Conservation (phyloP, 2,797 vertebrate genomes). For the Hippocampus kuda region DNA sequence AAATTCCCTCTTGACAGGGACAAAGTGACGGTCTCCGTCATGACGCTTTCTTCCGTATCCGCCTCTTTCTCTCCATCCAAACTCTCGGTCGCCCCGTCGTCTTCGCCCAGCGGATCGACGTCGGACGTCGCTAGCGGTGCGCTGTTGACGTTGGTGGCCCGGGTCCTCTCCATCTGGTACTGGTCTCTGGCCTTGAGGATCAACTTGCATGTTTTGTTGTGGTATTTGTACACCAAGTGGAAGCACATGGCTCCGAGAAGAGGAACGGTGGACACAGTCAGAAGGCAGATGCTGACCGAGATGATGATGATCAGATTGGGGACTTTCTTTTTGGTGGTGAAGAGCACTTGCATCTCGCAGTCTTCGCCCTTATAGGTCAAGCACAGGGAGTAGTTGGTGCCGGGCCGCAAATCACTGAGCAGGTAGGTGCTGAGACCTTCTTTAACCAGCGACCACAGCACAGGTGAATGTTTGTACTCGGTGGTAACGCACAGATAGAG, state of each 20-base stretch:
- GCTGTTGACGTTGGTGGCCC: conserved; percentile 73
- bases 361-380: conserved; percentile 78
- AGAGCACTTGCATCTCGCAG: conserved; percentile 88
- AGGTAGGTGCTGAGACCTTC: conserved; percentile 82
- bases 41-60: conserved; percentile 74
- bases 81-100: conserved; percentile 52
- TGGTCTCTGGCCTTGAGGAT: conserved; percentile 85
- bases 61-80: conserved; percentile 52
- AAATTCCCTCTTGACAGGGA: conserved; percentile 75
- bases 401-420: conserved; percentile 77
- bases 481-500: conserved; percentile 80
- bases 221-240: conserved; percentile 89
- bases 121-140: conserved; percentile 74
- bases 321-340: conserved; percentile 80
- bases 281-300: conserved; percentile 84
- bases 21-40: conserved; percentile 69
- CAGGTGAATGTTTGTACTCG: conserved; percentile 66
- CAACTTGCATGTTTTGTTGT: conserved; percentile 86
- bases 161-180: conserved; percentile 82
- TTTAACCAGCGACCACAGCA: conserved; percentile 87
- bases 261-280: conserved; percentile 88
- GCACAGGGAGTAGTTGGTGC: conserved; percentile 93
- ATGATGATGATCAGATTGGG: conserved; percentile 89
- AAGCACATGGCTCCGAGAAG: conserved; percentile 89
- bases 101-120: conserved; percentile 64